phyloP scores from a whole-genome alignment of 2,113 vertebrate genomes.

The Picathartes gymnocephalus region DNA sequence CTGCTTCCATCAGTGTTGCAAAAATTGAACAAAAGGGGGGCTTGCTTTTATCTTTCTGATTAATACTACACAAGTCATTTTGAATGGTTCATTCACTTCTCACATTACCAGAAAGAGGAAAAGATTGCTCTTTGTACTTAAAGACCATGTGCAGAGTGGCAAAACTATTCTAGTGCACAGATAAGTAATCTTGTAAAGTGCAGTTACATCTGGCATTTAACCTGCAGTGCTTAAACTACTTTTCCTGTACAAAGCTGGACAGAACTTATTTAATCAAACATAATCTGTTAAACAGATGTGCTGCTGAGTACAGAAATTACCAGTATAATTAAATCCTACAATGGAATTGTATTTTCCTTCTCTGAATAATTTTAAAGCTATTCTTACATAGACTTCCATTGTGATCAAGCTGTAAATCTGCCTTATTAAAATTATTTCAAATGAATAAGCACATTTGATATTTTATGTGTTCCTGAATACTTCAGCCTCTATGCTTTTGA shows the following conservation, averaged over 20 bases:
- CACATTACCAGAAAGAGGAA: not conserved
- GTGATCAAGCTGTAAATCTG: not conserved
- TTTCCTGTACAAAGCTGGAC: not conserved
- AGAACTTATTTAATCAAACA: not conserved
- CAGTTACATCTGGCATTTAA: slow-evolving; percentile 19
- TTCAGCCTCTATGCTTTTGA: not conserved
- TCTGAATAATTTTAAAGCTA: not conserved
- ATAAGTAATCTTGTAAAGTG: not conserved
- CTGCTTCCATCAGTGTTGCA: not conserved
- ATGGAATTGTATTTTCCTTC: not conserved
- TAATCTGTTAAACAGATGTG: not conserved
- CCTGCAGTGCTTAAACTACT: not conserved
- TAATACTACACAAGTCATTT: not conserved
- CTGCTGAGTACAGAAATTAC: not conserved
- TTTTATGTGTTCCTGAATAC: not conserved
- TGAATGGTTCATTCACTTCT: not conserved
- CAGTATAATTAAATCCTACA: not conserved
- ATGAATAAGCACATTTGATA: not conserved
- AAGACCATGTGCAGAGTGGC: not conserved
- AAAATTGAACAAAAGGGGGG: not conserved
- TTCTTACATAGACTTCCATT: not conserved
- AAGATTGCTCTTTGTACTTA: not conserved
- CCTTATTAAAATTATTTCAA: slow-evolving; percentile 2
- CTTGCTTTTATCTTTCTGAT: not conserved
- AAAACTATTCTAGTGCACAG: not conserved